phyloP scores from a whole-genome alignment of 1,140 invertebrate species.

The Conopomorpha cramerella region DNA sequence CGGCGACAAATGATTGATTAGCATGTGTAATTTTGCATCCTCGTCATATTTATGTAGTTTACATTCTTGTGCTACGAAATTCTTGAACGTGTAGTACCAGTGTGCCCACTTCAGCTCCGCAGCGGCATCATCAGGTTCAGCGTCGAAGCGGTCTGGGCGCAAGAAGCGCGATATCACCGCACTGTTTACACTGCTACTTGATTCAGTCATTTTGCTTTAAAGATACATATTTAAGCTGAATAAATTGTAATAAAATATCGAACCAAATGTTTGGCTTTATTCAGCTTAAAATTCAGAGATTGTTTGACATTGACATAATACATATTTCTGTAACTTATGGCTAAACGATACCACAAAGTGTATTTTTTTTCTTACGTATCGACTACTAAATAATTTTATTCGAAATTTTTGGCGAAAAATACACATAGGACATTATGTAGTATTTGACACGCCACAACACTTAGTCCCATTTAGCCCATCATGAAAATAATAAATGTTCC shows the following conservation, averaged over 20 bases:
- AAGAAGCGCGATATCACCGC: not conserved
- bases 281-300: not conserved
- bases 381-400: too few relatives aligned
- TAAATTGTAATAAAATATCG: not conserved
- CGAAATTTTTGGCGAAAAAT: too few relatives aligned
- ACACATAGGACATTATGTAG: too few relatives aligned
- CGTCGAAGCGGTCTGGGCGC: constrained; percentile 12
- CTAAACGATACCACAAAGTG: not conserved
- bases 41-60: not conserved
- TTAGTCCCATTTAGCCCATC: too few relatives aligned
- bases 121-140: constrained; percentile 2
- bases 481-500: too few relatives aligned
- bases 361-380: not conserved
- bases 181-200: not conserved
- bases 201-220: not conserved
- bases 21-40: constrained; percentile 5
- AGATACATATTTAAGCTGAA: too few relatives aligned
- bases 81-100: constrained; percentile 7
- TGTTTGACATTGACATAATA: not conserved
- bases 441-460: too few relatives aligned
- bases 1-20: constrained; percentile 9
- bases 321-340: not conserved
- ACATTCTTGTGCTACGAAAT: constrained; percentile 2
- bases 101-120: constrained; percentile 5
- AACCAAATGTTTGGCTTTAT: not conserved